phyloP scores from a whole-genome alignment of 2,888 invertebrate species.

The Exocentrus adspersus region DNA sequence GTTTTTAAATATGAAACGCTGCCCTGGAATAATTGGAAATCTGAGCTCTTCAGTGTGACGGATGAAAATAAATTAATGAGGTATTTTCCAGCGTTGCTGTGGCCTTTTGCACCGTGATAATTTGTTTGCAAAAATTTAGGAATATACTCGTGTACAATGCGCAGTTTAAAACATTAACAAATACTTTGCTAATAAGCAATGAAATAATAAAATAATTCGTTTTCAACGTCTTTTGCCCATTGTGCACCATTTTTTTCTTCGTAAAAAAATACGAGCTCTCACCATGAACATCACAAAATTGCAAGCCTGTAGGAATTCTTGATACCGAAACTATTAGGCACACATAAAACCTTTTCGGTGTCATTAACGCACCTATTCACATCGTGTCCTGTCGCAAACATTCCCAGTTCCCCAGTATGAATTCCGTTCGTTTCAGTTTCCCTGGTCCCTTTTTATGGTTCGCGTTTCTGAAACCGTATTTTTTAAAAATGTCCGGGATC shows the following conservation, averaged over 20 bases:
- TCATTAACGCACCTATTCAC: constrained; percentile 36
- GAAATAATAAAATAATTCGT: too few relatives aligned
- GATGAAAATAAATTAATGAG: neutral
- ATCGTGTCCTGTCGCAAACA: constrained; percentile 28
- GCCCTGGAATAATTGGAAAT: constrained; percentile 1
- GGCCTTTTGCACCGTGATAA: too few relatives aligned
- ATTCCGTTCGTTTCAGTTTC: constrained; percentile 5
- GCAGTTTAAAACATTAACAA: too few relatives aligned
- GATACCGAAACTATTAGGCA: constrained; percentile 32
- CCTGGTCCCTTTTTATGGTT: constrained; percentile 8
- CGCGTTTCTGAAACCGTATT: constrained; percentile 11
- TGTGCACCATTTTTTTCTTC: neutral
- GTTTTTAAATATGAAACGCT: neutral
- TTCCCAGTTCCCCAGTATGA: constrained; percentile 4
- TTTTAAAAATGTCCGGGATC: constrained; percentile 15
- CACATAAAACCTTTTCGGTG: constrained; percentile 36
- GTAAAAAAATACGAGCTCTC: neutral
- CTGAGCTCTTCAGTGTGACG: neutral
- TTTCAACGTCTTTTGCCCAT: too few relatives aligned
- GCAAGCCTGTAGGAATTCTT: constrained; percentile 10
- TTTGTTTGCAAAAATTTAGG: too few relatives aligned
- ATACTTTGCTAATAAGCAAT: too few relatives aligned
- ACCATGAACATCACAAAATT: neutral
- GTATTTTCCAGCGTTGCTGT: too few relatives aligned
- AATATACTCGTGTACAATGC: too few relatives aligned